Evolutionary conservation across 2,113 vertebrate species (phyloP), one percentile per base, ranked within the genome.

Genomic region (Seriola dumerili): DNA sequence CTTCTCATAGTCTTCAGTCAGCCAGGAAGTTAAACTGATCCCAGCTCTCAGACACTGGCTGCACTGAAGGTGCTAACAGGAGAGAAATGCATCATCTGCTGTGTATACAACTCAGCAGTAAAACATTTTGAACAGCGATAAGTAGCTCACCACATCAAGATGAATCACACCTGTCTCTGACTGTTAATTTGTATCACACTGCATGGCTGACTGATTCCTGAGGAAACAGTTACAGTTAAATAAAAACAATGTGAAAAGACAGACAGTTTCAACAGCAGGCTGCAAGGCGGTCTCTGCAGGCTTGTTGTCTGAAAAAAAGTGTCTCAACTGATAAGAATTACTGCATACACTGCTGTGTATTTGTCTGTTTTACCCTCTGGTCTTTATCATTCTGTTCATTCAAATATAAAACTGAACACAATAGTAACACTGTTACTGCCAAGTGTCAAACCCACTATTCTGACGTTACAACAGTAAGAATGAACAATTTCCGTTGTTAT

Each of bases 171-270:
- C 66, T 76, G 58, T 69, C 66, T 66, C 57, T 1, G 13, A 5
- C 46, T 67, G 21, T 78, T 72, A 40, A 76, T 71, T 80, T 72
- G 72, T 9, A 65, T 68, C 71, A 65, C 74, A 72, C 23, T 21
- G 57, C 44, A 69, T 19, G 3, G 36, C 25, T 78, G 57, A 48
- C 72, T 75, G 75, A n/a, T 71, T 44, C 64, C 23, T 80, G 50
- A 34, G 14, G 54, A 83, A 58, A 40, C 5, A 68, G 68, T 19
- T 55, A 57, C 8, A 59, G 58, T 70, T 36, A 73, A 83, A 88
- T 54, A 17, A 50, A 65, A 55, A 12, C 21, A 36, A 0, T 17
- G 38, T 44, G 29, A 70, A 70, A 74, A 54, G 44, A 78, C 61
- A 32, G 0, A 55, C 40, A 50, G 23, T 34, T 36, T n/a, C 34